Base-by-base conservation (phyloP, 2,113 vertebrate genomes). In the Osmerus eperlanus region DNA sequence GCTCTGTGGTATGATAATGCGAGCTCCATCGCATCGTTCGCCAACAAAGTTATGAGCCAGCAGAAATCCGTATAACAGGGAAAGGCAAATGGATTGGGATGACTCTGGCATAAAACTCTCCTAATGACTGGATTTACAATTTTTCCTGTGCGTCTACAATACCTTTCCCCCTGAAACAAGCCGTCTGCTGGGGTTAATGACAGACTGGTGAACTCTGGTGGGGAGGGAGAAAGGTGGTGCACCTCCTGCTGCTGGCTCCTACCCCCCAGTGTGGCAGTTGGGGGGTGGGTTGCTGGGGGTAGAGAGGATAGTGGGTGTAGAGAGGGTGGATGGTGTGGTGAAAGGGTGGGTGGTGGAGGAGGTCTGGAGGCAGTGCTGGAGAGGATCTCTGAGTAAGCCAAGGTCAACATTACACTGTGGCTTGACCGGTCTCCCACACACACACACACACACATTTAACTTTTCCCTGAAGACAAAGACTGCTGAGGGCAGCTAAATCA, bases 321-420 rank as follows among this genome's bases (percentile, higher is more conserved):
- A 47, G 5, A 47, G 41, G 7, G 41, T 47, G 41, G 41, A 47
- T 47, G 41, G 41, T 47, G 41, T 9, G 41, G 6, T 8, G 73
- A 55, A 75, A 0, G 19, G 60, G 58, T 67, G 47, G 66, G 64
- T 76, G 62, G 66, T 78, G 67, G 15, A 70, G 62, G 51, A 19
- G 73, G 74, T 18, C 60, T 73, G 72, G 71, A 84, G 74, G 81
- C 73, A 68, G 36, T 71, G 5, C 53, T 65, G 76, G 74, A 76
- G 83, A 77, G 78, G 73, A 87, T 79, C 84, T 76, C 70, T 18
- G 70, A 53, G 75, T 74, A 58, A 81, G 80, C 83, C 81, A 83
- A 89, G 86, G 87, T 88, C 87, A 88, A 85, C 81, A 86, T 78
- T 81, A 83, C 76, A 68, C 16, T 56, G 83, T 79, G 32, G 71